Evolutionary conservation across 2,797 vertebrate species (phyloP).

Genomic region (Notolabrus celidotus): DNA sequence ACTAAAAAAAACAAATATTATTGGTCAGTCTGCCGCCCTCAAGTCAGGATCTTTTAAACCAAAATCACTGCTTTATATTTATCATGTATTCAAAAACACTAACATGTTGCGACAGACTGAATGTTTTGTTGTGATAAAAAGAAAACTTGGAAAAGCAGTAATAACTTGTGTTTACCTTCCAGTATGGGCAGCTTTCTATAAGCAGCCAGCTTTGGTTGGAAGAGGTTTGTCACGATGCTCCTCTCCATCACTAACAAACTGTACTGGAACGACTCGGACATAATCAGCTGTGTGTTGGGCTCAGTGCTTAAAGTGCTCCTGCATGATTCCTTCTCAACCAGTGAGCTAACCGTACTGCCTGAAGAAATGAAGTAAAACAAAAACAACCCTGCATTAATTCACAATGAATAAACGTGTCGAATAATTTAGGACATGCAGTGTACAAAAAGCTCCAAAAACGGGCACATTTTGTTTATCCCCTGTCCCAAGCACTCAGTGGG

Average conservation of each 20-base stretch:
- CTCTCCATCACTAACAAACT: slow-evolving; percentile 89
- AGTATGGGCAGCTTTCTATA: slow-evolving; percentile 88
- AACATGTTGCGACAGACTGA: background rate
- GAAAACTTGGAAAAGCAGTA: background rate
- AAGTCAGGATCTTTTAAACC: too few relatives aligned
- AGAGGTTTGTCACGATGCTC: slow-evolving; percentile 86
- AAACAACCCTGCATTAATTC: background rate
- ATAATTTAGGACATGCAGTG: background rate
- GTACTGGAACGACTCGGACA: slow-evolving; percentile 85
- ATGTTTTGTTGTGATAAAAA: background rate
- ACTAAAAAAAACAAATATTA: too few relatives aligned
- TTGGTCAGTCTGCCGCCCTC: too few relatives aligned
- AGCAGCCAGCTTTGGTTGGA: slow-evolving; percentile 88
- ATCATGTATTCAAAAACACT: background rate
- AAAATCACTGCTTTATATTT: background rate
- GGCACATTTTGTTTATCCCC: too few relatives aligned
- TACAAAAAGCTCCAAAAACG: too few relatives aligned
- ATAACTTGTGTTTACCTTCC: slow-evolving; percentile 41
- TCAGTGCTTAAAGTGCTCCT: slow-evolving; percentile 55
- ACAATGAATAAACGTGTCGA: background rate
- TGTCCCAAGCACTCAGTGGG: too few relatives aligned
- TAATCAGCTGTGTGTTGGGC: slow-evolving; percentile 68
- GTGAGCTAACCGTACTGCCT: slow-evolving; percentile 80
- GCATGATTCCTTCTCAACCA: slow-evolving; percentile 47
- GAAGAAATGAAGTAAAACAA: slow-evolving; percentile 3